Conservation (phyloP, 1,140 invertebrate genomes). For the Bombus vancouverensis region DNA sequence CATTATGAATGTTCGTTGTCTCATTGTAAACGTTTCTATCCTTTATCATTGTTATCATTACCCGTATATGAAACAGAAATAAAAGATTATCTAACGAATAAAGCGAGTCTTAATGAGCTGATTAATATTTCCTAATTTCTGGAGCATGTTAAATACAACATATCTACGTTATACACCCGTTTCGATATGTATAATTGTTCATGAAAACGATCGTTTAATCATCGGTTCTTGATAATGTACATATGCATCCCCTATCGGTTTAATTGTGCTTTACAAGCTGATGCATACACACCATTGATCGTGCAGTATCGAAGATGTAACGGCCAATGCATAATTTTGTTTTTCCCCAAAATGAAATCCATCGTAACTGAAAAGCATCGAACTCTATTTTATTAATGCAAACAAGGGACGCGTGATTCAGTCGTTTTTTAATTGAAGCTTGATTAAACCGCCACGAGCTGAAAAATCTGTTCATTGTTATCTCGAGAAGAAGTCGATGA, state of each 20-base stretch:
- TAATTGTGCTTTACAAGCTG: constrained; percentile 29
- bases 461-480: constrained; percentile 51
- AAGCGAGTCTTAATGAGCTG: background rate
- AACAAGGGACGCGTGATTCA: background rate
- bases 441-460: constrained; percentile 43
- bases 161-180: background rate
- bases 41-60: background rate
- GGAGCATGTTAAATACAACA: background rate
- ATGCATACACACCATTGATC: constrained; percentile 6
- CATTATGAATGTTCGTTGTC: background rate
- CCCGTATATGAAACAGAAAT: background rate
- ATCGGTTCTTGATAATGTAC: constrained; percentile 38
- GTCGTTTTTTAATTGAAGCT: background rate
- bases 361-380: constrained; percentile 33
- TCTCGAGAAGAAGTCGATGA: background rate
- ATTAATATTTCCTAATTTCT: constrained; percentile 13
- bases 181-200: background rate
- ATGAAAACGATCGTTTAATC: constrained; percentile 34
- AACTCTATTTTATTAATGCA: constrained; percentile 44
- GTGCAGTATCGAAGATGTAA: background rate
- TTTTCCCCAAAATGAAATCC: background rate
- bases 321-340: background rate
- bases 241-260: constrained; percentile 14
- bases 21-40: background rate
- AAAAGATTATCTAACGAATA: background rate